Percentiles rank a stretch among this genome's conserved stretches.
Evolutionary conservation across 35 echinoderm and acorn worm genomes (phyloP).

Genomic region (Heliocidaris erythrogramma): DNA sequence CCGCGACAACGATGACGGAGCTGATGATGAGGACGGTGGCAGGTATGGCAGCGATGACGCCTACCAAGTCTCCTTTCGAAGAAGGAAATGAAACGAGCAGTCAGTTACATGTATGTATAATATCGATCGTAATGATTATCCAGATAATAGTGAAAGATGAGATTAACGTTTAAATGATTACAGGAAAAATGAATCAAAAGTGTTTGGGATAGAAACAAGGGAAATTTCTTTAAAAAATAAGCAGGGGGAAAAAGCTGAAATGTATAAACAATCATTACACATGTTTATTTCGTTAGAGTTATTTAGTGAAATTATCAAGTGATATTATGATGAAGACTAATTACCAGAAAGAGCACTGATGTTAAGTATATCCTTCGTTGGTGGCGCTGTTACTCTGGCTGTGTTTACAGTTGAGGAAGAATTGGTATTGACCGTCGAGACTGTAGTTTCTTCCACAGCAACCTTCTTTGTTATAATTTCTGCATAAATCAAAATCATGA

Average conservation of each 20-base stretch:
- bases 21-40: neutral
- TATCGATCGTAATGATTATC: no score
- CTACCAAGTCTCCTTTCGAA: neutral
- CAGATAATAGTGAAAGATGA: no score
- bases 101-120: no score
- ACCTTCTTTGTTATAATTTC: neutral
- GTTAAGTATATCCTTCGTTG: neutral
- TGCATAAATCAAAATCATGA: neutral
- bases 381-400: neutral
- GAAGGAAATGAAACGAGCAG: neutral
- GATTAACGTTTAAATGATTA: no score
- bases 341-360: neutral
- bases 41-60: slow-evolving; percentile 11
- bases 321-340: no score
- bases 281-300: no score
- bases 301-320: no score
- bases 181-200: no score
- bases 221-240: no score
- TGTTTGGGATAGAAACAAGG: no score
- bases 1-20: neutral
- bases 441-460: neutral
- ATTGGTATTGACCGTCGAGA: slow-evolving; percentile 13
- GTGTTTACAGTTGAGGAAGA: neutral
- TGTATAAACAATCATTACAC: no score
- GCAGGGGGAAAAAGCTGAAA: no score